phyloP scores from a whole-genome alignment of 2,113 vertebrate genomes.

The Ellobius talpinus region DNA sequence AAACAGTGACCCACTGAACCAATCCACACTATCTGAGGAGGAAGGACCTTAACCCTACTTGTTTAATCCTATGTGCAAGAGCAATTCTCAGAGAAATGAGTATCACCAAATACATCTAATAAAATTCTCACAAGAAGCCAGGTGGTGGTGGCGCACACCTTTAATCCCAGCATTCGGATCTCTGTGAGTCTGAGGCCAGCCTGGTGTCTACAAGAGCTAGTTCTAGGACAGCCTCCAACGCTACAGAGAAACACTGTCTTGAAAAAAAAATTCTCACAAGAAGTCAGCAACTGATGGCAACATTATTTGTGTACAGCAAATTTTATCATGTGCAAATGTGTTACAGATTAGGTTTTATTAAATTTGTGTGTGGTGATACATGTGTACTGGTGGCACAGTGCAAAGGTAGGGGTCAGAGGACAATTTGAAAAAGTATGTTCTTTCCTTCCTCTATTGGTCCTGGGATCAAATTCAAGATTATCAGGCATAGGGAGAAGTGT shows the following conservation, averaged over 20 bases:
- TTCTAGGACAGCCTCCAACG: too few relatives aligned
- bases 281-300: too few relatives aligned
- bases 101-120: not conserved
- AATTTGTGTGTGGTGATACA: not conserved
- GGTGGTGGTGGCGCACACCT: too few relatives aligned
- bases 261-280: too few relatives aligned
- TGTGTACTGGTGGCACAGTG: not conserved
- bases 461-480: not conserved
- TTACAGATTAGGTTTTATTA: not conserved
- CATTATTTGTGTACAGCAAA: too few relatives aligned
- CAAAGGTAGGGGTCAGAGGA: too few relatives aligned
- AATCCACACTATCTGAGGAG: not conserved
- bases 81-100: not conserved
- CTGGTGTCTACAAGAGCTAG: too few relatives aligned
- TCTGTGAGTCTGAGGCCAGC: too few relatives aligned
- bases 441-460: not conserved
- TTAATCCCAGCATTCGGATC: too few relatives aligned
- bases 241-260: too few relatives aligned
- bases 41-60: not conserved
- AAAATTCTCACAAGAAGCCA: constrained; percentile 27
- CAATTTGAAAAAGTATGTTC: not conserved
- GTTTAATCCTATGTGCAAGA: not conserved
- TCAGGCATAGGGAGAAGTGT: not conserved
- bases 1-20: not conserved
- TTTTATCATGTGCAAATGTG: too few relatives aligned